Evolutionary conservation across 2,888 invertebrate genomes (phyloP), one percentile per base, ranked within the genome.

Genomic region (Rhaphigaster nebulosa): DNA sequence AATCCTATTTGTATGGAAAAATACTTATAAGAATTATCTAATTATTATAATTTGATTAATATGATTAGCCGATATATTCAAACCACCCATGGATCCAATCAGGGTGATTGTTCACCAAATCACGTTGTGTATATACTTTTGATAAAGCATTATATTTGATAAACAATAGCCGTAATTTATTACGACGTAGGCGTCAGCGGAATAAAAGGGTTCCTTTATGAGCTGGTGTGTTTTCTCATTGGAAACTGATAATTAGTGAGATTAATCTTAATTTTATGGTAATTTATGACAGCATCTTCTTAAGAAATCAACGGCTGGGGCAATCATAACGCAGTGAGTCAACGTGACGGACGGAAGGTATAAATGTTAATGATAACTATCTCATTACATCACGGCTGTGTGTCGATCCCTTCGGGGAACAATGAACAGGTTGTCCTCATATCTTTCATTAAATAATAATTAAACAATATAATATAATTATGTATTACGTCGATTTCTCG

Each of bases 211-310:
- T 70, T 70, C 70, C 70, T 70, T 70, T 70, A 70, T 70, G 70
- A 70, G 70, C 70, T 70, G 70, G 70, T 70, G 70, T 70, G 70
- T 70, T 70, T 70, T 70, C 70, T 70, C 70, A 70, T 70, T 70
- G 70, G 70, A 70, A 70, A 70, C 70, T 70, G 70, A 70, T 70
- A 70, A 70, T 70, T 70, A 70, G 70, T 34, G 70, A 70, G 70
- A 70, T 70, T 70, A 70, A 70, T 70, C 70, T 70, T 70, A 70
- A 70, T 70, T 70, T 70, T 70, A 70, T 70, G 70, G 34, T 70
- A 70, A 70, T 70, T 34, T 70, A 70, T 70, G 70, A 70, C 70
- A 70, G 70, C 70, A 70, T 70, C 70, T 70, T 70, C 70, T 70
- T 70, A 70, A 70, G 70, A 70, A 70, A 70, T 70, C 70, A 70